Base-by-base conservation (phyloP, 2,888 invertebrate species). In the Dioctria linearis region DNA sequence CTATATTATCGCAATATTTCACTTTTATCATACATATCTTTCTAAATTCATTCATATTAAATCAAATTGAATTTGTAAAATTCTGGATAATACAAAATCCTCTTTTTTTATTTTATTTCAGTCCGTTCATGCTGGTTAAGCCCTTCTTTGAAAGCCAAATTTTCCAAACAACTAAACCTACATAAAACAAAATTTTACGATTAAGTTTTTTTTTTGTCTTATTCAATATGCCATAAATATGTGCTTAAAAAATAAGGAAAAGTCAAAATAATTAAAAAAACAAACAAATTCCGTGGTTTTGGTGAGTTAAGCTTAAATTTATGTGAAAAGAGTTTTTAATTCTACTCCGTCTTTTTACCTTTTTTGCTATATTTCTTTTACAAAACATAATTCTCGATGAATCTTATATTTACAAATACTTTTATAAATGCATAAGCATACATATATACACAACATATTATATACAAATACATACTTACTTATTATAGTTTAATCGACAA, bases 91-190 rank as follows among this genome's bases (percentile, higher is more conserved):
- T 75, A 43, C 13, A 75, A 75, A 71, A 79, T 83, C 83, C 65
- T 83, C 80, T 85, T 84, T 84, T 84, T 85, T 86, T 84, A 84
- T 84, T 86, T 87, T 85, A 84, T 89, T 89, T 87, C 89, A 89
- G 89, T 89, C 89, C 85, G 88, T 89, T 86, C 89, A 89, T 88
- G 89, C 89, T 85, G 89, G 88, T 86, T 89, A 89, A 88, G 46
- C 59, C 25, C 2, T 25, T 13, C 46, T 43, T 71, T 75, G 42
- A 57, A 75, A 59, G 75, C 75, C 40, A 59, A 80, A 63, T 71
- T 11, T 71, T 51, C 71, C 37, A 25, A 25, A 71, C 51, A 71
- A 71, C 37, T 51, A 54, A 71, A 57, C 46, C 46, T 57, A 11
- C 57, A 57, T 57, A 3, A 6, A 57, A 25, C 5, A 46, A 5